Base-by-base conservation (phyloP, 2,113 vertebrate genomes). In the Myiopsitta monachus region DNA sequence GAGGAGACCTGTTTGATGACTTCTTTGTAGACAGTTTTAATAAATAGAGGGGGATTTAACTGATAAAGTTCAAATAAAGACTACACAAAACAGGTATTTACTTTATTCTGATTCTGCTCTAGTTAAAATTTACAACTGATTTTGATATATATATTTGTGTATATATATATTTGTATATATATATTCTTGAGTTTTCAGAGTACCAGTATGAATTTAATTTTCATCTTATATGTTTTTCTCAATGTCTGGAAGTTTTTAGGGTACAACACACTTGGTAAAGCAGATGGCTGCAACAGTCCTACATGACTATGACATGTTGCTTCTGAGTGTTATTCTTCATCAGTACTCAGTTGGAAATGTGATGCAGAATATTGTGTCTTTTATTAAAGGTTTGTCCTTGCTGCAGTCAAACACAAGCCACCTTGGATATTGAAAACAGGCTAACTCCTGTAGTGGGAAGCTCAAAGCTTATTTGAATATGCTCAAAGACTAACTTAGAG, bases 381-480 rank as follows among this genome's bases (percentile, higher is more conserved):
- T 72, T 31, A 17, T 36, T 68, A 64, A 39, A 85, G 33, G 1
- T 47, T n/a, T 22, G 18, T 43, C 39, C 2, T 0, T 4, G 15
- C 43, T 90, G 52, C 30, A 46, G 21, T 41, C 9, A 62, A 86
- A 36, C n/a, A 51, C 9, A 43, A 79, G 27, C 33, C 47, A 57
- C 21, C 18, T 28, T 85, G 52, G 33, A 43, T 80, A 69, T 17
- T 43, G 31, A 52, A 72, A 73, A 26, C 18, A 73, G 10, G 26
- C 17, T 24, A 7, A 22, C 30, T 70, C 11, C 28, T 64, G 21
- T 55, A 79, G 39, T 17, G 16, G 9, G 6, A 83, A 68, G 33
- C 74, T 87, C 54, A 80, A 83, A 77, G 4, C 17, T 70, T 83
- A 33, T 18, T 36, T 77, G 49, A 55, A 33, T 54, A 38, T 57